Percentiles rank a stretch among this genome's conserved stretches.
These are phyloP conservation scores for Zoanthus sansibaricus DNA, from an alignment of 92 coral and sea anemone genomes.

Conservation along the genomic window DNA sequence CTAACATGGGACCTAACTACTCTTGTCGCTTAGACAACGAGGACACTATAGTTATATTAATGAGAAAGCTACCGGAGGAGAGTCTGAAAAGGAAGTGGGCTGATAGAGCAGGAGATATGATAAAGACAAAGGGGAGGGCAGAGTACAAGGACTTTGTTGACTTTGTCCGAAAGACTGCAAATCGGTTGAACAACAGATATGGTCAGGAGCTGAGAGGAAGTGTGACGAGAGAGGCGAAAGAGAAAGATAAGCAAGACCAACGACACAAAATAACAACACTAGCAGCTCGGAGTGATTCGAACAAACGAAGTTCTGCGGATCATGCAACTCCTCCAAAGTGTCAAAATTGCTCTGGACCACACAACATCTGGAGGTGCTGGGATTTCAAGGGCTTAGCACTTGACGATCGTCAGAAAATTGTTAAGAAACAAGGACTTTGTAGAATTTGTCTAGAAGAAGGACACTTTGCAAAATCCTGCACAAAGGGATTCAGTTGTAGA, in stretches of 20 bases:
- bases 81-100: constrained; percentile 60
- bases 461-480: constrained; percentile 60
- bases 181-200: constrained; percentile 62
- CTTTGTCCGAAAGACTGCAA: constrained; percentile 58
- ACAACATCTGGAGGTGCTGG: constrained; percentile 66
- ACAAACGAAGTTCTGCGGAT: constrained; percentile 26
- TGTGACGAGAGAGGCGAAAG: constrained; percentile 42
- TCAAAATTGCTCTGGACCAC: constrained; percentile 59
- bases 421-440: constrained; percentile 65
- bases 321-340: constrained; percentile 51
- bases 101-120: constrained; percentile 64
- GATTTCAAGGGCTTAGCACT: constrained; percentile 57
- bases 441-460: constrained; percentile 71
- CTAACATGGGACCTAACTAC: constrained; percentile 54
- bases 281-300: constrained; percentile 38
- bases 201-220: constrained; percentile 54
- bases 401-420: constrained; percentile 61
- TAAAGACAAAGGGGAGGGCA: constrained; percentile 52
- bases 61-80: constrained; percentile 64
- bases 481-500: constrained; percentile 47
- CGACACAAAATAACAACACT: constrained; percentile 47
- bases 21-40: constrained; percentile 53
- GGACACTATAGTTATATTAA: constrained; percentile 58
- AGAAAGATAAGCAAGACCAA: constrained; percentile 60
- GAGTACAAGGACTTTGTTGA: constrained; percentile 56